Evolutionary conservation across 2,113 vertebrate genomes (phyloP).

Genomic region (Campylomormyrus tamandua): DNA sequence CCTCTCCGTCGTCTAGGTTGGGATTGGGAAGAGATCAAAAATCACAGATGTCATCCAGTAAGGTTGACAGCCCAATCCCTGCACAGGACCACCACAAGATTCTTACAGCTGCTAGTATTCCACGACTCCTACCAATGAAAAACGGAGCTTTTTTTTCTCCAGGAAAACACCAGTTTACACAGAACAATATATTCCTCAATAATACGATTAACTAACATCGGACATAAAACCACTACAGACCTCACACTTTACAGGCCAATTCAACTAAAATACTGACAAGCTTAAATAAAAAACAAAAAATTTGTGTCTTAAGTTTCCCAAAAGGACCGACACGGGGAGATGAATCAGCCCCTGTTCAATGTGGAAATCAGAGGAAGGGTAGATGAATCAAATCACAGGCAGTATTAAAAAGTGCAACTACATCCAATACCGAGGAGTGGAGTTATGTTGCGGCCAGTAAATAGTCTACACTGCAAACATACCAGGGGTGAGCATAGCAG

Average conservation of each 20-base stretch:
- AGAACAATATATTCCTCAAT: background rate
- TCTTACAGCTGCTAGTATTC: background rate
- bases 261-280: background rate
- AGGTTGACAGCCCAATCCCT: background rate
- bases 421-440: background rate
- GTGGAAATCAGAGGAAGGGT: background rate
- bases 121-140: background rate
- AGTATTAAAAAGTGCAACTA: background rate
- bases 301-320: background rate
- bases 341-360: background rate
- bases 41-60: constrained; percentile 2
- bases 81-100: background rate
- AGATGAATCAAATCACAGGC: background rate
- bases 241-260: background rate
- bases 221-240: background rate
- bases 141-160: background rate
- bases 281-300: background rate
- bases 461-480: background rate
- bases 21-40: background rate
- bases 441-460: background rate
- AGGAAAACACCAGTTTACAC: background rate
- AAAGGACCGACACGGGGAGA: background rate
- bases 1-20: constrained; percentile 32
- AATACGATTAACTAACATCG: background rate
- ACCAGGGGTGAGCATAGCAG: background rate